These are phyloP conservation scores for Aldabrachelys gigantea DNA, from an alignment of 2,113 vertebrate species.

Conservation along the genomic window DNA sequence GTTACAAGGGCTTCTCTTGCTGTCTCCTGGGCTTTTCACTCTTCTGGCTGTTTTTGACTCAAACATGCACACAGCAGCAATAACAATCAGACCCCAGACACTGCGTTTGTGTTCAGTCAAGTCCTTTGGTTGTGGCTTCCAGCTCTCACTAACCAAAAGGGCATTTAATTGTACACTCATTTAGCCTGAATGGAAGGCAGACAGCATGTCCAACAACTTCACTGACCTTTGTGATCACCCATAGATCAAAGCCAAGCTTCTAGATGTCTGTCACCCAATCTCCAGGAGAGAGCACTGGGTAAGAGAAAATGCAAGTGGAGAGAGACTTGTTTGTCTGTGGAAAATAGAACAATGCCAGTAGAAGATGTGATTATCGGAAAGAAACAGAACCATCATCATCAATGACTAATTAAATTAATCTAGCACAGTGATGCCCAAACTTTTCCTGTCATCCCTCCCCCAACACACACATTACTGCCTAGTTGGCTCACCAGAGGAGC, in stretches of 20 bases:
- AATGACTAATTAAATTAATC: not conserved
- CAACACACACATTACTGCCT: too few species aligned
- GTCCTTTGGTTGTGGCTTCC: not conserved
- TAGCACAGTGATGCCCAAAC: not conserved
- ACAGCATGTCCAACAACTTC: not conserved
- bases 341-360: not conserved
- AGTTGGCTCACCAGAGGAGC: too few species aligned
- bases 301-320: not conserved
- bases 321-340: not conserved
- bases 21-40: not conserved
- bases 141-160: not conserved
- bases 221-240: not conserved
- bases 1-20: not conserved
- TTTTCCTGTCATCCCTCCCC: too few species aligned
- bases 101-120: not conserved
- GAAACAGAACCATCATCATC: not conserved
- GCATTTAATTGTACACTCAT: not conserved
- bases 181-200: not conserved
- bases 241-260: not conserved
- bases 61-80: not conserved
- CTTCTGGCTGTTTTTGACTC: not conserved
- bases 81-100: not conserved
- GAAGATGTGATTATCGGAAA: not conserved
- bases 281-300: not conserved
- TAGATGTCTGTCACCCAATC: not conserved